Evolutionary conservation across 2,113 vertebrate species (phyloP), one percentile per base, ranked within the genome.

Genomic region (Odontesthes bonariensis): DNA sequence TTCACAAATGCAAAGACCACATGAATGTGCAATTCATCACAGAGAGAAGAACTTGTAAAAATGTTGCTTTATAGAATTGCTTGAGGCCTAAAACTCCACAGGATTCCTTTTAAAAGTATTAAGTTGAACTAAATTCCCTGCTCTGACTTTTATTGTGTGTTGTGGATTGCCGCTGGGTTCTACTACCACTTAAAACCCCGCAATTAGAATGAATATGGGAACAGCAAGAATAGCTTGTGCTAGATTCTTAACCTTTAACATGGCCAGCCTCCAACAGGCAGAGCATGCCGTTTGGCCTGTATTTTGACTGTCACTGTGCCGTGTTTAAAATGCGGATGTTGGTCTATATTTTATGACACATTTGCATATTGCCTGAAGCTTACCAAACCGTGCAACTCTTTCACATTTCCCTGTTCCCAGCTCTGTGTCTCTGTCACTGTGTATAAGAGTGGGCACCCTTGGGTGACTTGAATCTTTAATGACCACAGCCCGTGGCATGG

Each of bases 401-500:
- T 75, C 69, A 82, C 42, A 67, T 79, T 83, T 46, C 75, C 59
- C 55, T 2, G 52, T 69, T 67, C 72, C 32, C 64, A 58, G 44
- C 64, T 69, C 31, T 51, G 46, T 73, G 77, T 79, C 67, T 40
- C 51, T 71, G 72, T 79, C 79, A 56, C 57, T 40, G 38, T 71
- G 71, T 73, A 82, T 85, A 78, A 42, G 47, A 83, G 82, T 23
- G 78, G 74, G 78, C 69, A 68, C 76, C 65, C 83, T 42, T 55
- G 72, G 69, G 73, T 71, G 62, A 67, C 76, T 78, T 91, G 78
- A 88, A 89, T 91, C 77, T 91, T 89, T 90, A 91, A 89, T 88
- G 86, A 84, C 64, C 80, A 46, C 65, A 20, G 79, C 79, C 81
- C n/a, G 23, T 71, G 46, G 73, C 68, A 35, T 68, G 38, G 73